Base-by-base conservation (phyloP, 2,797 vertebrate species). In the Spondyliosoma cantharus region DNA sequence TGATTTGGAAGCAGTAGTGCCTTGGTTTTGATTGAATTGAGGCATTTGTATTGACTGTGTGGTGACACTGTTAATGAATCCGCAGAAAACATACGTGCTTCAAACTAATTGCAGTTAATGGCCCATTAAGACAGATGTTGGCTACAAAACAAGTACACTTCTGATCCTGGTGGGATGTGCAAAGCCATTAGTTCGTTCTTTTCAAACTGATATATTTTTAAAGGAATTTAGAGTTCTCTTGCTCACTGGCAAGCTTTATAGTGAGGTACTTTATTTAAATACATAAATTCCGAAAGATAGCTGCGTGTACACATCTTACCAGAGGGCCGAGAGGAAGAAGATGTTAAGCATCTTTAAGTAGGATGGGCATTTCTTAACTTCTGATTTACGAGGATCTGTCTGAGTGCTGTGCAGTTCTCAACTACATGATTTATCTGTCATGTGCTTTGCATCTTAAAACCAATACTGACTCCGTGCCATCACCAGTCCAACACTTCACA, bases 21-120 rank as follows among this genome's bases (percentile, higher is more conserved):
- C 24, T 13, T 50, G 56, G 13, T 46, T 74, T 52, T 54, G 61
- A 78, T 62, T 46, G 25, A 56, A 29, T 9, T 43, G n/a, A 81
- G n/a, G 24, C 25, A 59, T 24, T 29, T 24, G 61, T 66, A 32
- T 27, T 49, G 59, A 71, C 32, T 54, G 16, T 24, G 72, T 74
- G 60, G 14, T 68, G 57, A 76, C 67, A 53, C 45, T 20, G 43
- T 46, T 78, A 67, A 86, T 85, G 57, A 86, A 65, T 54, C 56
- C 20, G 66, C 67, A 52, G 71, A 77, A 60, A 71, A 77, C 65
- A 48, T 58, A 75, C 48, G 73, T 61, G 60, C 37, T 53, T 80
- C 24, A 78, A 77, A 65, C 37, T 82, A 88, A 82, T 71, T 84
- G 71, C 59, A 59, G 62, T 64, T 84, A 88, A 86, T 85, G 80